A percentile compares a stretch with the other conserved stretches of the same genome.
Evolutionary conservation across 2,113 vertebrate species (phyloP).

Genomic region (Pholis gunnellus): DNA sequence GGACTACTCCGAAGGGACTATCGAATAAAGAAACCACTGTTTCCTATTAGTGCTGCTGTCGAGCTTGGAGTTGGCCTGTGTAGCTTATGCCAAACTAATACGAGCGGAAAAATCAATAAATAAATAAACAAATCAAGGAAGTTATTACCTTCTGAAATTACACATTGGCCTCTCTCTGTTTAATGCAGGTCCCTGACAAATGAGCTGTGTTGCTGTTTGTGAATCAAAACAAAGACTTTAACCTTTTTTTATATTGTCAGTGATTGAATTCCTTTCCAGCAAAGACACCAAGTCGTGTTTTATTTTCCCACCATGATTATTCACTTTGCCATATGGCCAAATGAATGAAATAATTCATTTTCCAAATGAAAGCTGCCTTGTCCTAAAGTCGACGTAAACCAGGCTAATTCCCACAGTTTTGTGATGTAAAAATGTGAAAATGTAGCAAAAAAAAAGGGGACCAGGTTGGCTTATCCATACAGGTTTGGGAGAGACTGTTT

Average conservation of each 20-base stretch:
- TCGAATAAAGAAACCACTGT: constrained; percentile 56
- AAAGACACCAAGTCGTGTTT: constrained; percentile 47
- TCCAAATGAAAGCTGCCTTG: constrained; percentile 34
- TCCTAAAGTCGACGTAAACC: constrained; percentile 24
- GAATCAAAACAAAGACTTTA: constrained; percentile 25
- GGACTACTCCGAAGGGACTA: constrained; percentile 33
- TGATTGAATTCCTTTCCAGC: constrained; percentile 17
- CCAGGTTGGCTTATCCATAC: constrained; percentile 64
- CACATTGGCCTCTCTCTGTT: constrained; percentile 29
- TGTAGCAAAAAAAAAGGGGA: constrained; percentile 38
- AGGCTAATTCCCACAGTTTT: constrained; percentile 65
- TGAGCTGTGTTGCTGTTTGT: constrained; percentile 26
- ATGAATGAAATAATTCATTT: constrained; percentile 39
- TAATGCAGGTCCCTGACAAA: constrained; percentile 18
- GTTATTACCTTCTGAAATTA: constrained; percentile 46
- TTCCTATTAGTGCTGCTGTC: constrained; percentile 50
- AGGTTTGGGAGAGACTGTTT: constrained; percentile 56
- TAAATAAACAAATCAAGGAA: constrained; percentile 18
- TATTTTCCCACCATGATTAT: constrained; percentile 18
- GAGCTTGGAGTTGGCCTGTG: constrained; percentile 34
- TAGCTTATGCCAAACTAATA: constrained; percentile 38
- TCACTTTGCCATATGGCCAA: constrained; percentile 23
- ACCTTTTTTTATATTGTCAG: constrained; percentile 8
- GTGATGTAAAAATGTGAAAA: constrained; percentile 74
- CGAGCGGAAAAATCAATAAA: constrained; percentile 49